These are phyloP conservation scores for Stomatorhinus ivindoensis DNA, from an alignment of 2,113 vertebrate genomes.

Conservation along the genomic window DNA sequence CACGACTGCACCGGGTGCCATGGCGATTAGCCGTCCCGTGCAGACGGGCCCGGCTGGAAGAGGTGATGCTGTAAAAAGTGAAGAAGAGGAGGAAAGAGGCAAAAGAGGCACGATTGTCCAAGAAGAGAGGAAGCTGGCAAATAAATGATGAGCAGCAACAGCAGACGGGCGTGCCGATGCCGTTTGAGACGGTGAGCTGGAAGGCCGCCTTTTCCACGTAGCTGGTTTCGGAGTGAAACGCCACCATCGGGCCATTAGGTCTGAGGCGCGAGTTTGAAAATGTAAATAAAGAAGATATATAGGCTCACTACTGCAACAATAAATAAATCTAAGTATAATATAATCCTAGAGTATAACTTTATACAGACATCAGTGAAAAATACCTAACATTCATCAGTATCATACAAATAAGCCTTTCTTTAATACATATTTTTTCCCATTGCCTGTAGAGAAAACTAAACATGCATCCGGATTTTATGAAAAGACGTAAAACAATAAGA, in stretches of 20 bases:
- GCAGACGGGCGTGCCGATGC: conserved; percentile 35
- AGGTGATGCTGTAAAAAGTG: conserved; percentile 49
- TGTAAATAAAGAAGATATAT: background rate
- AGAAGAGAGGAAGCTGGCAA: conserved; percentile 17
- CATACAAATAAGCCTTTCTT: background rate
- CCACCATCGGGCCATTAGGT: background rate
- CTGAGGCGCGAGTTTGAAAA: background rate
- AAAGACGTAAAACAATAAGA: background rate
- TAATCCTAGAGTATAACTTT: background rate
- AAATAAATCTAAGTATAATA: background rate
- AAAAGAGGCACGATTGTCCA: conserved; percentile 33
- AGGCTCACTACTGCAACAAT: background rate
- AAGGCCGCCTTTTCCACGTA: conserved; percentile 19
- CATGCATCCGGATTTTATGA: no score
- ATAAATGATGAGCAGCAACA: conserved; percentile 46
- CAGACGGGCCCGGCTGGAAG: conserved; percentile 71
- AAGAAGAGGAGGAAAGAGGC: conserved; percentile 36
- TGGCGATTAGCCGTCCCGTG: conserved; percentile 74
- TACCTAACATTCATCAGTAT: background rate
- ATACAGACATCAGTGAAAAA: background rate
- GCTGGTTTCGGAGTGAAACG: background rate
- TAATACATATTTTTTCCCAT: background rate
- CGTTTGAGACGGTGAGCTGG: background rate
- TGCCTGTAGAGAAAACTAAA: background rate
- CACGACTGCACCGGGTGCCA: conserved; percentile 81